Base-by-base conservation (phyloP, 2,888 invertebrate species). In the Operophtera brumata region DNA sequence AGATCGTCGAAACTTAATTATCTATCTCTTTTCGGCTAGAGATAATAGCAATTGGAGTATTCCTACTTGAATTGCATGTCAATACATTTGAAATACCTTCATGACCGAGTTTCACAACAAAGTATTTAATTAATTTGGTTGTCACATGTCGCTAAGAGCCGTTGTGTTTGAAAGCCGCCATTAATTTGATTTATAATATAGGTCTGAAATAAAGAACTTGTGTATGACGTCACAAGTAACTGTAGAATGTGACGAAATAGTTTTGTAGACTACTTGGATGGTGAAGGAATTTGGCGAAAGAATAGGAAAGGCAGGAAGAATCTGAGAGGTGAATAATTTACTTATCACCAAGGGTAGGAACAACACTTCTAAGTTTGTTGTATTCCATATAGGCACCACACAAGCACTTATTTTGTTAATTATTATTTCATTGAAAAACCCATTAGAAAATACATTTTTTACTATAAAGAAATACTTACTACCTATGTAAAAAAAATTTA, bases 91-190 rank as follows among this genome's bases (percentile, higher is more conserved):
- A 56, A 43, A 47, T 52, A 56, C 57, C 54, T 43, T 45, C 57
- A 51, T 60, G 64, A 62, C 64, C 64, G 50, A 62, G 42, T 64
- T 64, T 49, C 55, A 30, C 49, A 30, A 49, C 61, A 65, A 58
- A 62, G 59, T 52, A 40, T 67, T 59, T 68, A 63, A 75, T 70
- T 73, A 70, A 68, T 71, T 50, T 45, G 46, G 48, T 57, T 71
- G 72, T 67, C 67, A 64, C 65, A 47, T 49, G 54, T 62, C 44
- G 35, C 39, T 62, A 64, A 65, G 59, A 54, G 51, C 62, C 51
- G 66, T 71, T 72, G 61, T 56, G 64, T 50, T 56, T 47, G 57
- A 59, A 66, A 60, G 60, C 58, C 57, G 47, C 45, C 61, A 64
- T 62, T 59, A 60, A 50, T 66, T 62, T 73, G 69, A 73, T 70